Evolutionary conservation across 2,797 vertebrate species (phyloP).

Genomic region (Alfaro cultratus): DNA sequence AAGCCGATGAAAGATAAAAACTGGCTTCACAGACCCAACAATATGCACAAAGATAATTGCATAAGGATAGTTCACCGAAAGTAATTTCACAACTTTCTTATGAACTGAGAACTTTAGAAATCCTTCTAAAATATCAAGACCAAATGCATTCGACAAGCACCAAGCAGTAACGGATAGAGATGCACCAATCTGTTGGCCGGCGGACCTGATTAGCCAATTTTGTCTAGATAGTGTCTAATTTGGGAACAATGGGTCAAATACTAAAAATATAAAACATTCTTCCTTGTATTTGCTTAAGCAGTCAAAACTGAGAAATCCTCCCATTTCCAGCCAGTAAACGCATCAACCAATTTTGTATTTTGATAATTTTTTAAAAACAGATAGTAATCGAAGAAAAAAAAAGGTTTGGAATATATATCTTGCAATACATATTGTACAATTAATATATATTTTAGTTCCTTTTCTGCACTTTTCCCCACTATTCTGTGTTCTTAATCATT

Average conservation of each 20-base stretch:
- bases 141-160: neutral
- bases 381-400: neutral
- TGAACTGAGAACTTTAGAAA: neutral
- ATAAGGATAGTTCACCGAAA: neutral
- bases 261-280: too few relatives aligned
- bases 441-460: neutral
- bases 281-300: neutral
- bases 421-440: neutral
- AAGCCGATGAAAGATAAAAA: conserved; percentile 26
- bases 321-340: neutral
- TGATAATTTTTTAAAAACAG: neutral
- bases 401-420: neutral
- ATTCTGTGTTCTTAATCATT: neutral
- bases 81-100: neutral
- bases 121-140: neutral
- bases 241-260: neutral
- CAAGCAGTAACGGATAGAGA: neutral
- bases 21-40: neutral
- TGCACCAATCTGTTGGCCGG: neutral
- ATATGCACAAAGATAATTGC: neutral
- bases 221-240: neutral
- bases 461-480: neutral
- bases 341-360: neutral
- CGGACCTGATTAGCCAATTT: neutral
- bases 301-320: neutral